Evolutionary conservation across 2,113 vertebrate species (phyloP), one percentile per base, ranked within the genome.

Genomic region (Rafetus swinhoei): DNA sequence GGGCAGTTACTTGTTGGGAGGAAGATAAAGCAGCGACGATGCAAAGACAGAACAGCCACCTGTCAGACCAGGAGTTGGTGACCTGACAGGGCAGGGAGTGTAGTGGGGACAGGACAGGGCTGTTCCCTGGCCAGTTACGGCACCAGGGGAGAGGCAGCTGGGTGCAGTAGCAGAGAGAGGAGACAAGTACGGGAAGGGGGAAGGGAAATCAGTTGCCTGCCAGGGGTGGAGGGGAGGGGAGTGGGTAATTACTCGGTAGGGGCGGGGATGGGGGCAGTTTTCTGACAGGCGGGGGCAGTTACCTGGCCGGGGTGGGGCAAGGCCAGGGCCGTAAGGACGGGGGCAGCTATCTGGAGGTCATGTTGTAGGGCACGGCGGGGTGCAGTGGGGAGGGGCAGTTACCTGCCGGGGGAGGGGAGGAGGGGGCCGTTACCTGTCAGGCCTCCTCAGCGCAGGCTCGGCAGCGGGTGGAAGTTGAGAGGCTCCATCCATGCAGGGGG

Each of bases 361-460:
- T 5, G 39, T 45, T 45, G 39, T 45, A 45, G 39, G 39, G 77
- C 27, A 13, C 3, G 4, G 22, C 21, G 19, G 7, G 18, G 56
- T 19, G 57, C 24, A 5, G 32, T 11, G 7, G 53, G 24, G 22
- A 45, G 52, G 72, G 79, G 54, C 2, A 11, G 27, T 62, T 62
- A 18, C 60, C 60, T 55, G 55, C 12, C 4, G 8, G 11, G 39
- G 19, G 56, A 29, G 25, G 84, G 19, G 5, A 53, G 39, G 18
- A 4, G 24, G 69, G 45, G 72, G 8, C 56, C 50, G 83, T 89
- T 92, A 96, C 93, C 95, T 96, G 95, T 94, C 89, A 92, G 93
- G 82, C 90, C 93, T 92, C 77, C 93, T 90, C 82, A 90, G 72
- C 24, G 86, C 91, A 82, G 76, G 85, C 85, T 86, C 86, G 82